Evolutionary conservation across 1,140 invertebrate species (phyloP), one percentile per base, ranked within the genome.

Genomic region (Himalopsyche phryganea): DNA sequence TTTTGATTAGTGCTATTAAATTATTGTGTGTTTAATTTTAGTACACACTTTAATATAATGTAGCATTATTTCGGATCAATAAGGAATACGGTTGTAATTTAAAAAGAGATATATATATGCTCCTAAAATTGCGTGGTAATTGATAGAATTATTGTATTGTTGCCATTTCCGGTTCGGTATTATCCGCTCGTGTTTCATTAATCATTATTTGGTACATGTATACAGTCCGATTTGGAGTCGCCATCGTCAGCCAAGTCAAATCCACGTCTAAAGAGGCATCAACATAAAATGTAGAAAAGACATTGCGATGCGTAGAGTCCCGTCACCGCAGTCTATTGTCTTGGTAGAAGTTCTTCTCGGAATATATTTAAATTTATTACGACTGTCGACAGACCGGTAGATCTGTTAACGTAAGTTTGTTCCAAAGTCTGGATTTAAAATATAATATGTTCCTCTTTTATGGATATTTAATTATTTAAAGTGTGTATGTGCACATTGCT

Each of bases 321-420:
- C 46, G 55, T 44, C 55, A 58, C 46, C 55, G 50, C 51, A 20
- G 57, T 50, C 55, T 55, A 62, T 62, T 62, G 60, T 62, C 55
- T 62, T 62, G 18, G 15, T 35, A 18, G 60, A 55, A 56, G 23
- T 50, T 52, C 50, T 62, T 62, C 60, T 62, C 33, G 46, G 60
- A 62, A 62, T 58, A 58, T 52, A 62, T 62, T 62, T 58, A 58
- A 62, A 62, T 62, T 53, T 62, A 62, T 62, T 62, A 58, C 45
- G 46, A 28, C 32, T 44, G 50, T 17, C 23, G 23, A 28, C 4
- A 17, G 36, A 61, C 53, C 49, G 59, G 59, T 58, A 47, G 57
- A 58, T 58, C 44, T 49, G 53, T 57, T 53, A 48, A 57, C 60
- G 54, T 54, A 53, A 49, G 23, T 28, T 28, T 28, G 23, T 28